These are phyloP conservation scores for Cyphomyrus discorhynchus DNA, from an alignment of 2,113 vertebrate genomes.

Conservation along the genomic window DNA sequence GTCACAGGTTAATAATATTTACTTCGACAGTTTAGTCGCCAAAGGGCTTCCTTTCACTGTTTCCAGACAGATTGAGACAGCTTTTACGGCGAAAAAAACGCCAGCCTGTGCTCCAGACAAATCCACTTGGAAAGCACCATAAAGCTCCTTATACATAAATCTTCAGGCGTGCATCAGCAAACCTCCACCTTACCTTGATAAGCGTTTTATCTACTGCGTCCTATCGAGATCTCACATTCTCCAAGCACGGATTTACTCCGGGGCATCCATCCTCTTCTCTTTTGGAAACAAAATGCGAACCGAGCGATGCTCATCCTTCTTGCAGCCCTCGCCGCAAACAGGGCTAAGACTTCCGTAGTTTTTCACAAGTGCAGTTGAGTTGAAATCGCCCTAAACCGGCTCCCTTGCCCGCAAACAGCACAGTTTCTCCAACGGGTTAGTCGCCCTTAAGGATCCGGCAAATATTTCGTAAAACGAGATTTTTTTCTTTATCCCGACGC, in stretches of 20 bases:
- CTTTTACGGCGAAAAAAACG: not conserved
- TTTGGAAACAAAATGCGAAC: conserved; percentile 13
- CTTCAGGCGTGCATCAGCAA: not conserved
- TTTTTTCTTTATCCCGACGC: not conserved
- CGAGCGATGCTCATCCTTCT: conserved; percentile 4
- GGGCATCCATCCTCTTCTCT: not conserved
- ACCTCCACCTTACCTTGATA: conserved; percentile 38
- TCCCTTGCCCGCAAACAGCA: not conserved
- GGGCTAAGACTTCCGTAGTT: not conserved
- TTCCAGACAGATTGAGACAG: not conserved
- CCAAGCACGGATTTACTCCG: conserved; percentile 22
- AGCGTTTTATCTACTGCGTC: conserved; percentile 2
- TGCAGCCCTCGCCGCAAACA: not conserved
- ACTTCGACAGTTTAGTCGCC: not conserved
- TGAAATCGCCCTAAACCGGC: not conserved
- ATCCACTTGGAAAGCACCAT: not conserved
- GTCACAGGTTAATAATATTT: not conserved
- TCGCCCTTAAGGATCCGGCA: not conserved
- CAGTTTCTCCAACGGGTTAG: not conserved
- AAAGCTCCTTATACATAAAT: not conserved
- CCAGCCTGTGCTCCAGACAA: not conserved
- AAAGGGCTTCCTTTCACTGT: not conserved
- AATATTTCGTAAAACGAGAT: not conserved
- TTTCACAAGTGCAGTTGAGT: conserved; percentile 10
- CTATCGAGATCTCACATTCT: conserved; percentile 22